Evolutionary conservation across 2,113 vertebrate genomes (phyloP).

Genomic region (Tragelaphus imberbis): DNA sequence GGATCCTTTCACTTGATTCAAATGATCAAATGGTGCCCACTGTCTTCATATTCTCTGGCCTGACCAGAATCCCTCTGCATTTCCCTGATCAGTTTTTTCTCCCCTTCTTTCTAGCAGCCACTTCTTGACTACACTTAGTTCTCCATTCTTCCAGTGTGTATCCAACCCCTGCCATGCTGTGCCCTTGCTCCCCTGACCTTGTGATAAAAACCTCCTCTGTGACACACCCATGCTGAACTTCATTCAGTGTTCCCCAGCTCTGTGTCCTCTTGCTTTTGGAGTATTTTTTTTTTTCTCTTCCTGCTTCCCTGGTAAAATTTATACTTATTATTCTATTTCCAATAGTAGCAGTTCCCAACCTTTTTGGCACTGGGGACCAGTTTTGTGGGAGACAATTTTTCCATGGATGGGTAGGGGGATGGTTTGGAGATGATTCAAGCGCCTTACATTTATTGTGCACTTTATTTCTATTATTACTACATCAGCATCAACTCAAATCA

Average conservation of each 20-base stretch:
- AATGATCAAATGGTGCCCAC: not conserved
- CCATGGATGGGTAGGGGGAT: not conserved
- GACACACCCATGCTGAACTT: not conserved
- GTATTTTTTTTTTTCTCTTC: not conserved
- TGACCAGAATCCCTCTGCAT: not conserved
- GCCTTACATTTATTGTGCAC: not conserved
- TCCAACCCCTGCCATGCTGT: not conserved
- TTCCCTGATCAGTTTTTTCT: not conserved
- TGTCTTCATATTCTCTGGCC: not conserved
- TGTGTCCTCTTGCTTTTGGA: not conserved
- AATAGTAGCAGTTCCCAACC: not conserved
- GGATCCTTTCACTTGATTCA: not conserved
- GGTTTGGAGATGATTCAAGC: not conserved
- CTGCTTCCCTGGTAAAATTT: not conserved
- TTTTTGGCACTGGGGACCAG: not conserved
- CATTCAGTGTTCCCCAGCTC: not conserved
- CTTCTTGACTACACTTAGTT: not conserved
- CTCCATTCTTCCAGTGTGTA: accelerated
- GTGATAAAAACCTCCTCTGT: not conserved
- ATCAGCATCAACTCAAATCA: not conserved
- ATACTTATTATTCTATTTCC: not conserved
- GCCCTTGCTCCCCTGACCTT: not conserved
- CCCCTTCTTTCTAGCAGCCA: not conserved
- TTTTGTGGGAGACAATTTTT: not conserved
- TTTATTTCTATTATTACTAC: not conserved